Evolutionary conservation across 1,140 invertebrate species (phyloP).

Genomic region (Rhyzopertha dominica): DNA sequence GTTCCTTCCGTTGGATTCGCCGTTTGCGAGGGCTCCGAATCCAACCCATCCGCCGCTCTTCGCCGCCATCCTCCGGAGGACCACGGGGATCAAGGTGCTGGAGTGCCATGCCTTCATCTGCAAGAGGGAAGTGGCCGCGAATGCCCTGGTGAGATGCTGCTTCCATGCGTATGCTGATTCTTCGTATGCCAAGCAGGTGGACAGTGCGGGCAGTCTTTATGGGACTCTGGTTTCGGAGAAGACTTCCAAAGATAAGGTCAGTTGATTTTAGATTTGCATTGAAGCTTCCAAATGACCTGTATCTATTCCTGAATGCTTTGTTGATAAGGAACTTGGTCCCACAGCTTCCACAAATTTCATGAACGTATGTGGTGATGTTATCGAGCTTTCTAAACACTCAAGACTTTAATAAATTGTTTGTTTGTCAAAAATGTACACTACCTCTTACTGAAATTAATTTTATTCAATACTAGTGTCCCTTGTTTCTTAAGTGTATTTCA

Average conservation of each 20-base stretch:
- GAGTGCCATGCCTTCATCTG: constrained; percentile 99
- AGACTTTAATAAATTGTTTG: too few relatives aligned
- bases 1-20: constrained; percentile 94
- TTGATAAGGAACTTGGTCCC: too few relatives aligned
- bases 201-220: constrained; percentile 53
- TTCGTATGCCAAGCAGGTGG: constrained; percentile 80
- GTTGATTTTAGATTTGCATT: too few relatives aligned
- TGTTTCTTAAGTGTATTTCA: too few relatives aligned
- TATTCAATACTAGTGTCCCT: too few relatives aligned
- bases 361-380: too few relatives aligned
- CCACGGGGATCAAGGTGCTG: constrained; percentile 96
- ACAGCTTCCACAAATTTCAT: too few relatives aligned
- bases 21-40: constrained; percentile 84
- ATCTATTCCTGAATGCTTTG: too few relatives aligned
- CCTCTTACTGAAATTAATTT: too few relatives aligned
- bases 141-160: constrained; percentile 88
- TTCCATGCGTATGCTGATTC: constrained; percentile 94
- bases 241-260: constrained; percentile 43
- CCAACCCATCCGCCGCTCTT: constrained; percentile 91
- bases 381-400: too few relatives aligned
- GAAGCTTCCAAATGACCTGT: too few relatives aligned
- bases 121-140: constrained; percentile 90
- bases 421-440: too few relatives aligned
- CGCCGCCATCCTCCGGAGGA: constrained; percentile 90
- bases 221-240: constrained; percentile 45